Evolutionary conservation across 2,113 vertebrate species (phyloP).

Genomic region (Axis porcinus): DNA sequence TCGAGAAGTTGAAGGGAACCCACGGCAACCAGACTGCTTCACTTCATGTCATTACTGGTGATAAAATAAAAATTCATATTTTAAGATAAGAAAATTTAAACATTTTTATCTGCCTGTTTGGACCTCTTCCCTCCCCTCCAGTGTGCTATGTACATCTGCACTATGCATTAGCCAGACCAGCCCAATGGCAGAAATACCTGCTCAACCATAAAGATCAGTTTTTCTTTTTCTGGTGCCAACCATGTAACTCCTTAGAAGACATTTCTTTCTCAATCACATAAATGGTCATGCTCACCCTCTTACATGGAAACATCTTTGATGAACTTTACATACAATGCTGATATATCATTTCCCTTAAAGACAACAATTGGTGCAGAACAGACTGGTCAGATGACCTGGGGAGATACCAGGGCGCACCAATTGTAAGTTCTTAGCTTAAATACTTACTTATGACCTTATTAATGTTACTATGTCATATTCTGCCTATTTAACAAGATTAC

Average conservation of each 20-base stretch:
- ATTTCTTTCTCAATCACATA: neutral
- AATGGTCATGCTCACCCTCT: neutral
- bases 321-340: neutral
- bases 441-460: neutral
- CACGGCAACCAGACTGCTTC: neutral
- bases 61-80: neutral
- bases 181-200: neutral
- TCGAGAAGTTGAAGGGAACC: neutral
- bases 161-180: neutral
- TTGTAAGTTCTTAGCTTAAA: neutral
- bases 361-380: neutral
- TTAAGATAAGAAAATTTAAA: neutral
- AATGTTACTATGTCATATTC: neutral
- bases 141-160: neutral
- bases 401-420: neutral
- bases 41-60: neutral
- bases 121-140: neutral
- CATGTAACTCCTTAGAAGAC: neutral
- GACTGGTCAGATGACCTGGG: neutral
- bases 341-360: neutral
- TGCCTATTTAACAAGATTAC: neutral
- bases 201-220: neutral
- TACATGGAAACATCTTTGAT: neutral
- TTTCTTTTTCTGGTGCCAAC: neutral
- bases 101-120: neutral